Conservation (phyloP, 37 sponge, comb jelly and placozoan genomes). For the Beroe ovata region DNA sequence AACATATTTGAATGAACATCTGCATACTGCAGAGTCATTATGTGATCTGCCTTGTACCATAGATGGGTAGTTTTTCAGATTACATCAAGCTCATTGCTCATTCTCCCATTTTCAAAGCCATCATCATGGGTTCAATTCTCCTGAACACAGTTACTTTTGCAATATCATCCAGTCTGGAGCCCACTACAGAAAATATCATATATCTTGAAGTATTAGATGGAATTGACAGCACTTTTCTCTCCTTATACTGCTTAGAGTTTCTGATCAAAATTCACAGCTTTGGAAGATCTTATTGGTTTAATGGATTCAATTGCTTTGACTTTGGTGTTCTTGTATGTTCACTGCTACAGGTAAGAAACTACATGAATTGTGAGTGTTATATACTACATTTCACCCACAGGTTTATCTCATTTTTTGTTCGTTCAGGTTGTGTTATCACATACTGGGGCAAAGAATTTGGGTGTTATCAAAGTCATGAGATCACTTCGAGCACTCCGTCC, state of each 20-base stretch:
- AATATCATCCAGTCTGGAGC: slow-evolving; percentile 52
- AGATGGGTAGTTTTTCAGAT: slow-evolving; percentile 22
- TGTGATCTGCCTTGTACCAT: background rate
- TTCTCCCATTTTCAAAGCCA: slow-evolving; percentile 24
- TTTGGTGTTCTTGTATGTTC: slow-evolving; percentile 60
- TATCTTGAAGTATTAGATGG: slow-evolving; percentile 27
- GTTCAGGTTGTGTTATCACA: slow-evolving; percentile 35
- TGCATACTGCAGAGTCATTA: background rate
- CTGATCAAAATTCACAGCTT: slow-evolving; percentile 26
- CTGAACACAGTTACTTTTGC: slow-evolving; percentile 61
- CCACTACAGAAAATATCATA: background rate
- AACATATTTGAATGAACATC: too few relatives aligned
- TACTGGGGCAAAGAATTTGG: slow-evolving; percentile 30
- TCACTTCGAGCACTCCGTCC: slow-evolving; percentile 18
- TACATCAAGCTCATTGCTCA: slow-evolving; percentile 33
- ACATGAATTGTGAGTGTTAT: too few relatives aligned
- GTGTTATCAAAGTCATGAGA: slow-evolving; percentile 64
- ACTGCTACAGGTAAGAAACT: slow-evolving; percentile 25
- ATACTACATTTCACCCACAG: too few relatives aligned
- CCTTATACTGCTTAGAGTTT: slow-evolving; percentile 38
- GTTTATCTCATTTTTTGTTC: too few relatives aligned
- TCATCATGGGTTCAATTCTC: slow-evolving; percentile 40
- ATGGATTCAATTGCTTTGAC: slow-evolving; percentile 67
- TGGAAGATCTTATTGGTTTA: slow-evolving; percentile 48
- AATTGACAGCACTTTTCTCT: slow-evolving; percentile 32